Evolutionary conservation across 2,113 vertebrate species (phyloP).

Genomic region (Macroglossus sobrinus): DNA sequence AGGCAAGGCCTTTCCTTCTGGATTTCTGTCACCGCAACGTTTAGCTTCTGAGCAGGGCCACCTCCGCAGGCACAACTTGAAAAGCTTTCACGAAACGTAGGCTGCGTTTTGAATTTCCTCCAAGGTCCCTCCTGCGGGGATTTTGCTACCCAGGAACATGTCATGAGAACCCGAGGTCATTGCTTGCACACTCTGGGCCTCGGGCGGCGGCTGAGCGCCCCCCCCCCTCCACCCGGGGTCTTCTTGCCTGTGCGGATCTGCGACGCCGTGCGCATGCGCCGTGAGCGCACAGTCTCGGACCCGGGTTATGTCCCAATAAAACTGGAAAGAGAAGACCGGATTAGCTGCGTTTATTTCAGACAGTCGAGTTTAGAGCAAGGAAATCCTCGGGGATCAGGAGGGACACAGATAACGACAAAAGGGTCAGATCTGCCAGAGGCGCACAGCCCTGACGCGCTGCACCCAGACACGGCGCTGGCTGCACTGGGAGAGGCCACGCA

Average conservation of each 20-base stretch:
- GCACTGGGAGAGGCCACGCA: background rate
- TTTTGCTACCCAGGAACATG: background rate
- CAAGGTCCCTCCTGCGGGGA: background rate
- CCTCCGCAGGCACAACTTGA: background rate
- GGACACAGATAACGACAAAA: background rate
- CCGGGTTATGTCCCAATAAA: no score
- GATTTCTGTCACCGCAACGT: no score
- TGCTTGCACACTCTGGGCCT: background rate
- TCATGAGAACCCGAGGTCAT: background rate
- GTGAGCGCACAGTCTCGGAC: no score
- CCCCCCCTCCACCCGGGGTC: no score
- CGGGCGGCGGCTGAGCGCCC: no score
- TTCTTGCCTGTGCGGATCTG: background rate
- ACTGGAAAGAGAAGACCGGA: background rate
- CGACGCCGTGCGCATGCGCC: no score
- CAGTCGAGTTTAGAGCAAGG: background rate
- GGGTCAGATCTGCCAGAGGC: background rate
- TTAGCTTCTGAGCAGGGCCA: background rate
- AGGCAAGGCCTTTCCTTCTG: accelerated
- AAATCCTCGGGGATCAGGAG: background rate
- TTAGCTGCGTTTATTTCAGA: background rate
- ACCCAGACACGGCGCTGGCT: background rate
- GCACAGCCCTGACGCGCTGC: background rate
- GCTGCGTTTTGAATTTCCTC: background rate
- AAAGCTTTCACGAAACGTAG: background rate